Evolutionary conservation across 1,140 invertebrate species (phyloP).

Genomic region (Drosophila gunungcola): DNA sequence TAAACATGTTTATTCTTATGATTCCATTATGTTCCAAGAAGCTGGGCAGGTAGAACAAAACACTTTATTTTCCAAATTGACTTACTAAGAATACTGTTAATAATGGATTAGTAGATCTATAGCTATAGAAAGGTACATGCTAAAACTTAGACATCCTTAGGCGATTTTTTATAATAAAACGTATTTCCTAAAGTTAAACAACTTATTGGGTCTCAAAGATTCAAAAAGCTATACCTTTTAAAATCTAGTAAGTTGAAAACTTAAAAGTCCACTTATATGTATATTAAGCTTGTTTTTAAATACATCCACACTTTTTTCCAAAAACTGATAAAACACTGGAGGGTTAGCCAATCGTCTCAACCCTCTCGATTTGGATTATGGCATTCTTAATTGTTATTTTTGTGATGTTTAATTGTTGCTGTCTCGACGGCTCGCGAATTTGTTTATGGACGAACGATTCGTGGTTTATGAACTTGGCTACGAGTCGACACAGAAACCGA

Average conservation of each 20-base stretch:
- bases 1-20: not conserved
- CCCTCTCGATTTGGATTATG: conserved; percentile 9
- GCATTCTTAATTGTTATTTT: conserved; percentile 44
- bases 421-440: conserved; percentile 30
- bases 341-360: conserved; percentile 8
- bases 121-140: no score
- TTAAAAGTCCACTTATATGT: accelerated
- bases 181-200: no score
- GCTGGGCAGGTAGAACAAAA: not conserved
- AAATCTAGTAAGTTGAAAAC: not conserved
- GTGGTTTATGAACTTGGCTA: conserved; percentile 68
- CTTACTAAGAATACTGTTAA: no score
- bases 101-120: no score
- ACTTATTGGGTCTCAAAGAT: no score
- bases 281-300: not conserved
- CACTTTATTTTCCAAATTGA: no score
- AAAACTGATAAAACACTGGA: no score
- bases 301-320: not conserved
- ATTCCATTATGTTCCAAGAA: not conserved
- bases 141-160: no score
- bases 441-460: conserved; percentile 71
- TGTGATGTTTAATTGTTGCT: conserved; percentile 47
- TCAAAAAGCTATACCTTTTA: no score
- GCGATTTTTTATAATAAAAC: no score
- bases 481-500: conserved; percentile 28